Base-by-base conservation (phyloP, 2,797 vertebrate species). In the Catostomus latipinnis region DNA sequence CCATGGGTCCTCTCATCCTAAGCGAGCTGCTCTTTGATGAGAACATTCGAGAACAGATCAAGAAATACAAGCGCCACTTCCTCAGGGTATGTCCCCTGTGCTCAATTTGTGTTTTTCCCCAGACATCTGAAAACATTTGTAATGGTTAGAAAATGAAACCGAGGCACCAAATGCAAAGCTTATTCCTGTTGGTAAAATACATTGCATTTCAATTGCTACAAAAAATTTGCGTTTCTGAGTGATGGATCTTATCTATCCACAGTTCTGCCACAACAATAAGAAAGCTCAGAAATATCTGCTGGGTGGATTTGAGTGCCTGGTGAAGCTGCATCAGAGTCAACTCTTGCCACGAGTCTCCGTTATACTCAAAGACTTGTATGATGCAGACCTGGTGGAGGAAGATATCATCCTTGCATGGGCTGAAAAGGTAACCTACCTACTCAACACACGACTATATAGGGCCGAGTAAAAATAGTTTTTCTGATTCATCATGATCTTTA, bases 191-290 rank as follows among this genome's bases (percentile, higher is more conserved):
- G 43, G 10, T 66, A 63, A 63, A 63, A 14, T 49, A n/a, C 46
- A 48, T 9, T 11, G 34, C 34, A 16, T 16, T 70, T 16, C 11
- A 13, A 56, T 22, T 72, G 12, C 13, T 18, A n/a, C 48, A 68
- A 67, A 18, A 6, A 16, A 49, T 34, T 34, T 34, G 2, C 34
- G 34, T 34, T 34, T 34, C 34, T 34, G 34, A 34, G 34, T 4
- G 34, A 34, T 34, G 4, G 34, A 34, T 34, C 34, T 8, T 50
- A 76, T 72, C 46, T 49, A 0, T 11, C 14, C 60, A 0, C 86
- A 99, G 98, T 99, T 99, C 90, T 99, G 97, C 90, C 96, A 98
- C 92, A 98, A 98, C 92, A 98, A 98, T 91, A 98, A 98, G 89
- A 99, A 98, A 83, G 97, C 98, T 86, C 98, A 99, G 87, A 95